Percentiles rank a stretch among this genome's conserved stretches.
Conservation (phyloP, 2,797 vertebrate species). For the Gobio occitaniae region DNA sequence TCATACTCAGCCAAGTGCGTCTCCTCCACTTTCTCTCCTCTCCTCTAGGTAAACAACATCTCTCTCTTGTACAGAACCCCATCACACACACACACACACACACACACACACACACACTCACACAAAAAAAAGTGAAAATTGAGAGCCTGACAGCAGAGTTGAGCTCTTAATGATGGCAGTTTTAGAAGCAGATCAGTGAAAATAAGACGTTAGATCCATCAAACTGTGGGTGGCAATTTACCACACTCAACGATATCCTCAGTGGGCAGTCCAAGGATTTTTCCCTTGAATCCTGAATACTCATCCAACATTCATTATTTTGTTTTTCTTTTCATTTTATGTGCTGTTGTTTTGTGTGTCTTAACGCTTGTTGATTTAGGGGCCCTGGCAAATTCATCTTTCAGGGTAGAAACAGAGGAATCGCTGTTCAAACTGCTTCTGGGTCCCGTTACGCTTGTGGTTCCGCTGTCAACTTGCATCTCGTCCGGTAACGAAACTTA, state of each 20-base stretch:
- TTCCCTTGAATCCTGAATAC: constrained; percentile 62
- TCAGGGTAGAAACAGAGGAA: constrained; percentile 33
- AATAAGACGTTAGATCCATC: constrained; percentile 70
- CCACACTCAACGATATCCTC: constrained; percentile 75
- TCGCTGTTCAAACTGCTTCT: constrained; percentile 60
- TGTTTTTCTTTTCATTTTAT: constrained; percentile 36
- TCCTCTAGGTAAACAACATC: constrained; percentile 72
- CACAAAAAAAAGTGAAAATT: background rate
- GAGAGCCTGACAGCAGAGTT: constrained; percentile 52
- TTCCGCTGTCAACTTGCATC: constrained; percentile 65
- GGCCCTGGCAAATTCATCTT: constrained; percentile 40
- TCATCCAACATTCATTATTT: constrained; percentile 65
- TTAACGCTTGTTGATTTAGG: constrained; percentile 53
- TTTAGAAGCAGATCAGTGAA: constrained; percentile 66
- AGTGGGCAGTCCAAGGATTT: constrained; percentile 70
- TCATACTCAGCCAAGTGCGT: constrained; percentile 65
- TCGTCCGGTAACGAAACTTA: constrained; percentile 5
- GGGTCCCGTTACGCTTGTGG: constrained; percentile 49
- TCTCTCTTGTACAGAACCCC: constrained; percentile 62
- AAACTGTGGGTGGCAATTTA: constrained; percentile 69
- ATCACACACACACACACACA: too few relatives aligned
- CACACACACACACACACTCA: too few relatives aligned
- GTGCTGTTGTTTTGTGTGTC: constrained; percentile 52
- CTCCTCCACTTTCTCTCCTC: constrained; percentile 70
- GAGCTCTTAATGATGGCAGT: constrained; percentile 73